Evolutionary conservation across 2,113 vertebrate genomes (phyloP), one percentile per base, ranked within the genome.

Genomic region (Montifringilla adamsi): DNA sequence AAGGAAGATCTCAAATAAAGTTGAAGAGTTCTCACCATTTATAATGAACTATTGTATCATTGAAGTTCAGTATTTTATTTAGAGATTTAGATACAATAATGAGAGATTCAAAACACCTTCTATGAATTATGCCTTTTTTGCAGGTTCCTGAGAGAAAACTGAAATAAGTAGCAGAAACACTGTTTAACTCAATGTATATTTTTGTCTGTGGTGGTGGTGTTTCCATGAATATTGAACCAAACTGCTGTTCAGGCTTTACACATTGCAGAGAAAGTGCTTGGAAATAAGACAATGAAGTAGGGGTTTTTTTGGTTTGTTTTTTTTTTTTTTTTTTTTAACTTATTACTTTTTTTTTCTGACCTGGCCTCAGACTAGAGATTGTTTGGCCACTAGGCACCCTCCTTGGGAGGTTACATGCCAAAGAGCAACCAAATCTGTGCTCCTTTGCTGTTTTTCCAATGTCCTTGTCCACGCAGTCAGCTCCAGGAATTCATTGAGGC

Each of bases 391-490:
- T 26, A 8, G 49, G 33, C 52, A 47, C 58, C 30, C 44, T 64
- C 0, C 2, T 1, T 35, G 55, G 58, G 75, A 64, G 23, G 28
- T 35, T 18, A 33, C 23, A 43, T 23, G 53, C 4, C 2, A 58
- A 59, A 37, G 67, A 90, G 39, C 62, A 86, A 6, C 41, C 10
- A 15, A 23, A 30, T 68, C 56, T 17, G 74, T 58, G 64, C 33
- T 59, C 56, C 47, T 12, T 53, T n/a, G n/a, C 18, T 33, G 13
- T 58, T 47, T 68, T 31, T 63, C 23, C 33, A 23, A 1, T 8
- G 16, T 44, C 33, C 27, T 50, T 33, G 19, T 63, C 37, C 6
- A 0, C 0, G 0, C 23, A 15, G 13, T 62, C 41, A 31, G 66
- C 56, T 66, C 63, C 13, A 7, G 41, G 31, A 3, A 31, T 69